Evolutionary conservation across 2,888 invertebrate genomes (phyloP).

Genomic region (Limnephilus auricula): DNA sequence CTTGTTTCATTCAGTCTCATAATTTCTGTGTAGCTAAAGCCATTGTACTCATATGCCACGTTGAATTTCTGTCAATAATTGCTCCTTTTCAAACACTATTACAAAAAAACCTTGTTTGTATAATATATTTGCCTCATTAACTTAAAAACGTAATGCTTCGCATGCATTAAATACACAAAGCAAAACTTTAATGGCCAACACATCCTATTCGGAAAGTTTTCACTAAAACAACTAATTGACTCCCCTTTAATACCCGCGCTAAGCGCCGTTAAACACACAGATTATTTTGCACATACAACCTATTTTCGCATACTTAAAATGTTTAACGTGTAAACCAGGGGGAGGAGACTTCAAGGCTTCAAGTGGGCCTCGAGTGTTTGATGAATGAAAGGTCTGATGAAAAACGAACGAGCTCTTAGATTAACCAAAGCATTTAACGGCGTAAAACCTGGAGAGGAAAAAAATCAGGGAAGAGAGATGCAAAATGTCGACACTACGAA

Average conservation of each 20-base stretch:
- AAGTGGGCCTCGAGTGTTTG: not conserved
- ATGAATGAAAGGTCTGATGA: slow-evolving; percentile 36
- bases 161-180: not conserved
- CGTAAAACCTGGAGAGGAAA: not conserved
- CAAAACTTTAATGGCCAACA: not conserved
- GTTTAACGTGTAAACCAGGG: not conserved
- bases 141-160: not conserved
- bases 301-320: not conserved
- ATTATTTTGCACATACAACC: not conserved
- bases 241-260: not conserved
- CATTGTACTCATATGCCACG: too few relatives aligned
- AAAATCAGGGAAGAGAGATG: not conserved
- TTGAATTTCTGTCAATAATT: too few relatives aligned
- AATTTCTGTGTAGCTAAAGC: too few relatives aligned
- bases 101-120: too few relatives aligned
- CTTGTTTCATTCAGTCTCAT: too few relatives aligned
- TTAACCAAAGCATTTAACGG: slow-evolving; percentile 33
- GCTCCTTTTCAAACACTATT: too few relatives aligned
- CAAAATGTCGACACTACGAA: not conserved
- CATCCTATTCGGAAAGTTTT: not conserved
- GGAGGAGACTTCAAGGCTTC: not conserved
- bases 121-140: not conserved
- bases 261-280: not conserved
- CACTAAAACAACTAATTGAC: not conserved
- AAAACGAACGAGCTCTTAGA: slow-evolving; percentile 28